Evolutionary conservation across 2,113 vertebrate species (phyloP), one percentile per base, ranked within the genome.

Genomic region (Hyperopisus bebe): DNA sequence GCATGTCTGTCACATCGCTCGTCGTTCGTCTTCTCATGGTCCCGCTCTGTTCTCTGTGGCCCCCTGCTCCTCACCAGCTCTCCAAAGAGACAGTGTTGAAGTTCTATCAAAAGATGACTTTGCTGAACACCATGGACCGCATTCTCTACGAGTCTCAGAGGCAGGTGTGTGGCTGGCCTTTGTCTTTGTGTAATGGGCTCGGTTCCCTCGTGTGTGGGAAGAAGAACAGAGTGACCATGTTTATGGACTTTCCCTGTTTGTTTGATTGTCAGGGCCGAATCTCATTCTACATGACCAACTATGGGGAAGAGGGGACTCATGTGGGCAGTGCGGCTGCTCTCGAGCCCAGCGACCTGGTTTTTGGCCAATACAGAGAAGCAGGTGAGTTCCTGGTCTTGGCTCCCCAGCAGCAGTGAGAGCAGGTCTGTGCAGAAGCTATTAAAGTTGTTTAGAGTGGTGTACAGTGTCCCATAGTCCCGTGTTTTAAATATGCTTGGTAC

Each of bases 281-380:
- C 89, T 98, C 98, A 7, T 99, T 99, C 93, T 99, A 99, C 92
- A 98, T 99, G 98, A 99, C 98, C n/a, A 99, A 99, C 94, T 99
- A 99, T 0, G 98, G 98, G 0, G 98, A 99, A 90, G 98, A 99
- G 91, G 98, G 98, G 0, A 99, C 98, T 0, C 98, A 99, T 0
- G 95, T 99, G 7, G 98, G 98, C 24, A 99, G 98, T 0, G 97
- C 97, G 0, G 98, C 97, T 0, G 98, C 98, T 2, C 95, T 99
- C 0, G 95, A 97, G 0, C 90, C 93, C 74, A 92, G n/a, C 0
- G 98, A 99, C 93, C 47, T 99, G 24, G 97, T 99, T 1, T 99
- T 99, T 0, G 98, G 98, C 44, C 98, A 99, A 91, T 99, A 99
- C 92, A 95, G 98, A 35, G 98, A 99, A 94, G 98, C 98, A 88